Base-by-base conservation (phyloP, 2,797 vertebrate genomes). In the Numenius phaeopus region DNA sequence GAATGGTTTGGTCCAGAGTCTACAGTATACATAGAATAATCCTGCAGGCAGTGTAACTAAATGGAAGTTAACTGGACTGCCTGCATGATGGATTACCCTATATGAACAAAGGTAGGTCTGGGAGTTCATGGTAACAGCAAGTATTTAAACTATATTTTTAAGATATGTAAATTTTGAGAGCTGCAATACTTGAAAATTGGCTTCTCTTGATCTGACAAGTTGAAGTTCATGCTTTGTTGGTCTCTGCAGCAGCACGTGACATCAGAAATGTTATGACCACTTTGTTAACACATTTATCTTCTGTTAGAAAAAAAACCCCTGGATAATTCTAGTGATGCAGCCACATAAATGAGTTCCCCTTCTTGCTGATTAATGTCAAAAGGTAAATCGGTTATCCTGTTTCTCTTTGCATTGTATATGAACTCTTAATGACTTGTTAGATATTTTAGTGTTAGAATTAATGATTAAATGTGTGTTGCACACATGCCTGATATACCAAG, bases 281-380 rank as follows among this genome's bases (percentile, higher is more conserved):
- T 98, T 97, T 94, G 80, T 93, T 92, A 96, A 92, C 62, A 78
- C 79, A 90, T 97, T 97, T 94, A 58, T 98, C 92, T 94, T 64
- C 26, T 65, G n/a, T 75, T 90, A 88, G 72, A 10, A 70, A 89
- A 94, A 44, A 78, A 82, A 18, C 16, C 40, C 69, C 69, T 6
- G 32, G 55, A 7, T 96, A 90, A 91, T 84, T 92, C 78, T 75
- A 37, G 32, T 47, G 40, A 16, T 50, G 1, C 42, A 77, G 73
- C 64, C 29, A 37, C 40, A 81, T 7, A 67, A 86, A 85, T 62
- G 55, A 90, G 5, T n/a, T 91, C 37, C 23, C 9, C 13, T 66
- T 92, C 50, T 80, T 91, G 40, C 49, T 66, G 76, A 30, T 78
- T 87, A 71, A 49, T 86, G 21, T 91, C 42, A 81, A 39, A 84